Evolutionary conservation across 1,140 invertebrate genomes (phyloP).

Genomic region (Eufriesea mexicana): DNA sequence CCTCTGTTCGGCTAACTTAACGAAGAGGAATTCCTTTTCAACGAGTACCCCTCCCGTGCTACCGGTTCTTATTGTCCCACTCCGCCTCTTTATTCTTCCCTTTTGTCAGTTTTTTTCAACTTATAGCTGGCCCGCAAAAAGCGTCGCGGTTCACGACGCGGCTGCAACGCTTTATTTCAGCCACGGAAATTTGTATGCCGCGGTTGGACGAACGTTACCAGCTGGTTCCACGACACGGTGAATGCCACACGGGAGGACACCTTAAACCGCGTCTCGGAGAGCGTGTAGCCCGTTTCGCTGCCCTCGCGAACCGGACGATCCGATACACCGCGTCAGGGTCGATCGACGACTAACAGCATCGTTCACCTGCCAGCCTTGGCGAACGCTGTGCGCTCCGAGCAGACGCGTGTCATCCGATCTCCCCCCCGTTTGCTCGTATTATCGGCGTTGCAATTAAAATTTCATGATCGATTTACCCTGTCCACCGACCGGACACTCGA

Average conservation of each 20-base stretch:
- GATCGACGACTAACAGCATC: slow-evolving; percentile 21
- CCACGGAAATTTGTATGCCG: slow-evolving; percentile 44
- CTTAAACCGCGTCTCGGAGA: not conserved
- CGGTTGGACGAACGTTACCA: slow-evolving; percentile 24
- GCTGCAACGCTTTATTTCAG: slow-evolving; percentile 21
- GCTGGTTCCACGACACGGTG: not conserved
- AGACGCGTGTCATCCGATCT: slow-evolving; percentile 38
- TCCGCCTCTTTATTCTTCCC: slow-evolving; percentile 54
- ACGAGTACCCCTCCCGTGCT: slow-evolving; percentile 32
- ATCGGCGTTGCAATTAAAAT: slow-evolving; percentile 34
- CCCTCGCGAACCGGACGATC: not conserved
- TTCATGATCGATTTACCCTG: slow-evolving; percentile 43
- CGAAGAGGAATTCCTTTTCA: slow-evolving; percentile 59
- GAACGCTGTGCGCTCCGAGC: not conserved
- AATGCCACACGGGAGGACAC: not conserved
- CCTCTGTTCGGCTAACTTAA: slow-evolving; percentile 51
- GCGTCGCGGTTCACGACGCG: not conserved
- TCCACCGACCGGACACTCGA: no score
- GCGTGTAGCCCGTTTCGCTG: not conserved
- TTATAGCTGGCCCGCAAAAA: slow-evolving; percentile 37
- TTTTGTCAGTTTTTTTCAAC: slow-evolving; percentile 57
- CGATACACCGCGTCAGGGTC: slow-evolving; percentile 21
- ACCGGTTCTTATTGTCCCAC: slow-evolving; percentile 67
- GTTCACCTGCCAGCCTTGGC: slow-evolving; percentile 27
- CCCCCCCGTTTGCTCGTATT: not conserved